These are phyloP conservation scores for Panonychus citri DNA, from an alignment of 1,140 invertebrate genomes.

Conservation along the genomic window DNA sequence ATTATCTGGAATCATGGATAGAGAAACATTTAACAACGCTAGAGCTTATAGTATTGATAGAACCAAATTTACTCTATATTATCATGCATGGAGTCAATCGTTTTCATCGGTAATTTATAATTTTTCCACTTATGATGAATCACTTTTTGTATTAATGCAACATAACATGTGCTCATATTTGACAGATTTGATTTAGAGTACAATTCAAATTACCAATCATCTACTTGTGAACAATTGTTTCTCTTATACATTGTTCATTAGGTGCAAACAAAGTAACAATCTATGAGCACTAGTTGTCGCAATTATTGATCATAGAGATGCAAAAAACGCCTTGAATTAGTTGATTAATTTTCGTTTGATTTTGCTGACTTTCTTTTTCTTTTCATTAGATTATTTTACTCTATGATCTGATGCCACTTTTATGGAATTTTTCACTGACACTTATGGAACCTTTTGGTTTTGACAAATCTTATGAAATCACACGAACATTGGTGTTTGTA, in stretches of 20 bases:
- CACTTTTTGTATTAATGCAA: not conserved
- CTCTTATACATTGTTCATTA: too few species aligned
- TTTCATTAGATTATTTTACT: conserved; percentile 4
- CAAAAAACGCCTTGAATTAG: too few species aligned
- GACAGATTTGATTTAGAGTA: not conserved
- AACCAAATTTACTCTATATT: conserved; percentile 45
- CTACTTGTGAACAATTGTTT: not conserved
- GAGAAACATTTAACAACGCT: conserved; percentile 67
- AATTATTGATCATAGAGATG: too few species aligned
- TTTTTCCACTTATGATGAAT: conserved; percentile 18
- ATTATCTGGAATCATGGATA: conserved; percentile 45
- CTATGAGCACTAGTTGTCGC: too few species aligned
- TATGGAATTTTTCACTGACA: conserved; percentile 38
- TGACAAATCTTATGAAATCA: conserved; percentile 31
- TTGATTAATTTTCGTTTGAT: too few species aligned
- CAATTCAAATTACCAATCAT: not conserved
- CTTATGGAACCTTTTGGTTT: conserved; percentile 24
- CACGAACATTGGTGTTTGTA: conserved; percentile 50
- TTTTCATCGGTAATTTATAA: conserved; percentile 46
- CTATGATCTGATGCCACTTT: conserved; percentile 19
- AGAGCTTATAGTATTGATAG: conserved; percentile 61
- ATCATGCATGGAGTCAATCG: conserved; percentile 42
- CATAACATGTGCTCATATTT: not conserved
- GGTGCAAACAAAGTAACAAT: too few species aligned
- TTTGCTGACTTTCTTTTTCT: not conserved